Percentiles rank a stretch among this genome's conserved stretches.
Evolutionary conservation across 2,888 invertebrate species (phyloP).

Genomic region (Scaptomyza reducta): DNA sequence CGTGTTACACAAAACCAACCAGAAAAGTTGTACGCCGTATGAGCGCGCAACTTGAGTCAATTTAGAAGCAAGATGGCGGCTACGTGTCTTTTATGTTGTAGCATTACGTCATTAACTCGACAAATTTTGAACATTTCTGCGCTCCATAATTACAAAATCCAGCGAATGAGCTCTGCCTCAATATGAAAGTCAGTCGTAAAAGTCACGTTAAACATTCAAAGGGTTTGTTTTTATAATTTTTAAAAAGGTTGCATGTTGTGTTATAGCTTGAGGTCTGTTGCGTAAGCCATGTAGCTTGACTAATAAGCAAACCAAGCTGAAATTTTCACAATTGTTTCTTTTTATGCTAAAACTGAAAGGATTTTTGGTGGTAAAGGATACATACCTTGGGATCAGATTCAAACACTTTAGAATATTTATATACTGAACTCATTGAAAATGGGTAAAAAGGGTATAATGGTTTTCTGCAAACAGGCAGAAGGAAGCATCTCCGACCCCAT

Average conservation of each 20-base stretch:
- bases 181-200: slow-evolving; percentile 36
- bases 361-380: too few relatives aligned
- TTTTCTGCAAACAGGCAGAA: too few relatives aligned
- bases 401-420: too few relatives aligned
- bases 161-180: slow-evolving; percentile 31
- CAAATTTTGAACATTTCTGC: slow-evolving; percentile 63
- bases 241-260: background rate
- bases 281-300: background rate
- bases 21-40: slow-evolving; percentile 45
- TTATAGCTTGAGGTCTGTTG: slow-evolving; percentile 1
- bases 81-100: slow-evolving; percentile 56
- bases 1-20: slow-evolving; percentile 51
- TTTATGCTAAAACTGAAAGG: too few relatives aligned
- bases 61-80: slow-evolving; percentile 26
- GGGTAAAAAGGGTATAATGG: too few relatives aligned
- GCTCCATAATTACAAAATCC: slow-evolving; percentile 69
- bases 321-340: too few relatives aligned
- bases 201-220: slow-evolving; percentile 27
- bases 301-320: too few relatives aligned
- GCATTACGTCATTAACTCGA: slow-evolving; percentile 68
- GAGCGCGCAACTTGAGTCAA: slow-evolving; percentile 31
- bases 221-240: background rate
- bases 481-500: too few relatives aligned
- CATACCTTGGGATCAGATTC: too few relatives aligned
- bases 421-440: too few relatives aligned